Percentiles rank a stretch among this genome's conserved stretches.
phyloP scores from a whole-genome alignment of 2,797 vertebrate species.

The Betta splendens region DNA sequence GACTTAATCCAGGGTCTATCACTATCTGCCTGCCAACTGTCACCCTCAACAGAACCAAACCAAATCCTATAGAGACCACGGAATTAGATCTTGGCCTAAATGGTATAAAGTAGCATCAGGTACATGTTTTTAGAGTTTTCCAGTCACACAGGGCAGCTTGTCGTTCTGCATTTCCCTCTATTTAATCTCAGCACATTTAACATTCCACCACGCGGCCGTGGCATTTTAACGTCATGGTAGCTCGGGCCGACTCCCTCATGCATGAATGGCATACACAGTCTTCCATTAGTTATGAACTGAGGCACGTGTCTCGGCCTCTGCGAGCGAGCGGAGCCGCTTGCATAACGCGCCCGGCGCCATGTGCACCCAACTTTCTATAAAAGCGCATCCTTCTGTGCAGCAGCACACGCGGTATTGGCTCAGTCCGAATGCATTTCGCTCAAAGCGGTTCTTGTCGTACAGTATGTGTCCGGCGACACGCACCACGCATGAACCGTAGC shows the following conservation, averaged over 20 bases:
- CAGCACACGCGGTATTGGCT: conserved; percentile 1
- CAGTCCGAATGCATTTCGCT: not conserved
- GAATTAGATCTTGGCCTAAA: conserved; percentile 71
- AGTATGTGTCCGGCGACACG: too few species aligned
- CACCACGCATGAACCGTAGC: conserved; percentile 20
- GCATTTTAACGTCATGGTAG: conserved; percentile 55
- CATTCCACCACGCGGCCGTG: conserved; percentile 13
- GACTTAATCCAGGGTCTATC: conserved; percentile 74
- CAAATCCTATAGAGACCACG: conserved; percentile 68
- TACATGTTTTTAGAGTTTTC: conserved; percentile 14
- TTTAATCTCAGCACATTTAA: not conserved
- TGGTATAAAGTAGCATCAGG: conserved; percentile 40
- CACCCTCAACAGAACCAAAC: conserved; percentile 63
- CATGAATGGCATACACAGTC: conserved; percentile 74
- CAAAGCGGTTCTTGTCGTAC: not conserved
- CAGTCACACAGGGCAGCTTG: conserved; percentile 11
- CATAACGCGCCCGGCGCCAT: conserved; percentile 69
- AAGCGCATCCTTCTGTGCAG: conserved; percentile 35
- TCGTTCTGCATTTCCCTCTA: conserved; percentile 9
- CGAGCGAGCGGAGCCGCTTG: conserved; percentile 72
- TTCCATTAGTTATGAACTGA: conserved; percentile 79
- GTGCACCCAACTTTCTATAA: conserved; percentile 38
- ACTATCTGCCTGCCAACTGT: conserved; percentile 74
- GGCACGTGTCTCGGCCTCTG: conserved; percentile 73
- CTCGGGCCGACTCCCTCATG: conserved; percentile 68